phyloP scores from a whole-genome alignment of 2,113 vertebrate genomes.

The Aldabrachelys gigantea region DNA sequence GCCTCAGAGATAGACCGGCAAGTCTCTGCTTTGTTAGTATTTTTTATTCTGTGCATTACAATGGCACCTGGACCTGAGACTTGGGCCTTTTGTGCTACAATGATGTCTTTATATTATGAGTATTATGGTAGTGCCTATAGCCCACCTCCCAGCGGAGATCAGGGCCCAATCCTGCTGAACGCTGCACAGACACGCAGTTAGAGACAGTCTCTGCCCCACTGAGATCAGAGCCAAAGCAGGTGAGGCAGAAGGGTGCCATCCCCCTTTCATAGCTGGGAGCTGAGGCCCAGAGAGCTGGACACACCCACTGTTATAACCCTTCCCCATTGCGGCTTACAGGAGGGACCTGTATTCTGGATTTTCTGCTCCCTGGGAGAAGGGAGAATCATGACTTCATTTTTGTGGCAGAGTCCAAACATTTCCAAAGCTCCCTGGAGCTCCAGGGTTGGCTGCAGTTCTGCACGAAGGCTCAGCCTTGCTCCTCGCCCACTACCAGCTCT shows the following conservation, averaged over 20 bases:
- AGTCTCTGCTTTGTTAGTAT: background rate
- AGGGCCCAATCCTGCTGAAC: background rate
- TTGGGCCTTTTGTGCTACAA: background rate
- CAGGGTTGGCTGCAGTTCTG: too few species aligned
- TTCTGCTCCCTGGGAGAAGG: too few species aligned
- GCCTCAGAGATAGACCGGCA: background rate
- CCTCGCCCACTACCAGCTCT: too few species aligned
- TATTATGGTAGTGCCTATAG: background rate
- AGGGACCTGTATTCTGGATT: too few species aligned
- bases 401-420: too few species aligned
- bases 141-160: background rate
- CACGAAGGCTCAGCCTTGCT: too few species aligned
- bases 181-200: background rate
- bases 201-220: background rate
- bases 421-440: too few species aligned
- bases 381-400: too few species aligned
- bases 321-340: too few species aligned
- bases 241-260: background rate
- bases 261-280: background rate
- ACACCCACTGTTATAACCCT: too few species aligned
- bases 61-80: background rate
- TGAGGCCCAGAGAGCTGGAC: background rate
- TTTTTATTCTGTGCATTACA: background rate
- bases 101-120: background rate
- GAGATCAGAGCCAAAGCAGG: background rate